Evolutionary conservation across 2,888 invertebrate species (phyloP).

Genomic region (Dasysyrphus tricinctus): DNA sequence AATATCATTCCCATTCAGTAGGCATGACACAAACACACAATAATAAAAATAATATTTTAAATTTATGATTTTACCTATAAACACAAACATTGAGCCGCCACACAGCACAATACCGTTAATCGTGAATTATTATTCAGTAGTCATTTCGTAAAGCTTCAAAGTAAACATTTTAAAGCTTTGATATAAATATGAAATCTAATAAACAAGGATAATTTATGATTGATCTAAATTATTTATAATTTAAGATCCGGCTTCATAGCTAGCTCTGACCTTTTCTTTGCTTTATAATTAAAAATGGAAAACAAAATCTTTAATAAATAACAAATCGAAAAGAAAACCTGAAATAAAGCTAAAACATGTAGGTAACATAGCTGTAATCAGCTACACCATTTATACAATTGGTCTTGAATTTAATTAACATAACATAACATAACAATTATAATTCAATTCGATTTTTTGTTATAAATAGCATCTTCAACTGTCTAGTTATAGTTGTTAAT

Average conservation of each 20-base stretch:
- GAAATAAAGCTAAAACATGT: background rate
- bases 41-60: no score
- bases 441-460: constrained; percentile 24
- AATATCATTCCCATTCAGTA: no score
- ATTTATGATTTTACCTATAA: no score
- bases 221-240: constrained; percentile 39
- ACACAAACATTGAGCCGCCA: no score
- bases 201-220: constrained; percentile 23
- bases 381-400: background rate
- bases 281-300: constrained; percentile 27
- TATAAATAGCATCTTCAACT: constrained; percentile 23
- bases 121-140: background rate
- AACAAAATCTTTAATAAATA: background rate
- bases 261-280: constrained; percentile 35
- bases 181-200: background rate
- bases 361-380: background rate
- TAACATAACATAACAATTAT: constrained; percentile 39
- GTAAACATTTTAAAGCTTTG: background rate
- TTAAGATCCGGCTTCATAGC: constrained; percentile 50
- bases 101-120: background rate
- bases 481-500: constrained; percentile 49
- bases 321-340: constrained; percentile 35
- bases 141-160: background rate
- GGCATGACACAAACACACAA: no score
- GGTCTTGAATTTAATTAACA: constrained; percentile 47